phyloP scores from a whole-genome alignment of 2,797 vertebrate species.

The Mormyrus hasselquistii region DNA sequence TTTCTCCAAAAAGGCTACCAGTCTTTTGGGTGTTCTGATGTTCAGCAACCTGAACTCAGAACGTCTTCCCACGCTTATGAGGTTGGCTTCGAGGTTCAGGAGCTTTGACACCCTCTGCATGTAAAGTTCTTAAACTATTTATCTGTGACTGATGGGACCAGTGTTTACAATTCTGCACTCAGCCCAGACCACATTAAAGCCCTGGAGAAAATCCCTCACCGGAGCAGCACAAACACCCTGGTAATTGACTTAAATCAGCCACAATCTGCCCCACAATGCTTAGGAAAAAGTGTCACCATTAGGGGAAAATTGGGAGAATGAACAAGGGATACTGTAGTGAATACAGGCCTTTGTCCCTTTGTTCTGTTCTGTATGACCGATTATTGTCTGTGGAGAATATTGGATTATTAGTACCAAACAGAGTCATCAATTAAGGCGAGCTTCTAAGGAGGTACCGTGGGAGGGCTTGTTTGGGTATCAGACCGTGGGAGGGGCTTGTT shows the following conservation, averaged over 20 bases:
- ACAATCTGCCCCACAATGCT: background rate
- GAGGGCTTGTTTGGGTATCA: background rate
- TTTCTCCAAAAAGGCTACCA: background rate
- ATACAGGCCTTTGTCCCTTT: background rate
- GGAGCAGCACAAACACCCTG: background rate
- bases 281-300: background rate
- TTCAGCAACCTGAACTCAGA: background rate
- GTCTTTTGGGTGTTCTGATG: background rate
- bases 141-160: background rate
- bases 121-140: background rate
- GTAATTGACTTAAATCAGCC: constrained; percentile 13
- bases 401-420: background rate
- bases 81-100: background rate
- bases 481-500: too few species aligned
- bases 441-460: background rate
- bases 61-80: background rate
- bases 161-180: background rate
- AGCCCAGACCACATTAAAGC: background rate
- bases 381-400: background rate
- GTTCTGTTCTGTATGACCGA: background rate
- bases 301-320: background rate
- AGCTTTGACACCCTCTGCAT: background rate
- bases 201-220: background rate
- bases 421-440: background rate
- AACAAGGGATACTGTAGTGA: background rate